Evolutionary conservation across 2,888 invertebrate species (phyloP).

Genomic region (Neocrepidodera transversa): DNA sequence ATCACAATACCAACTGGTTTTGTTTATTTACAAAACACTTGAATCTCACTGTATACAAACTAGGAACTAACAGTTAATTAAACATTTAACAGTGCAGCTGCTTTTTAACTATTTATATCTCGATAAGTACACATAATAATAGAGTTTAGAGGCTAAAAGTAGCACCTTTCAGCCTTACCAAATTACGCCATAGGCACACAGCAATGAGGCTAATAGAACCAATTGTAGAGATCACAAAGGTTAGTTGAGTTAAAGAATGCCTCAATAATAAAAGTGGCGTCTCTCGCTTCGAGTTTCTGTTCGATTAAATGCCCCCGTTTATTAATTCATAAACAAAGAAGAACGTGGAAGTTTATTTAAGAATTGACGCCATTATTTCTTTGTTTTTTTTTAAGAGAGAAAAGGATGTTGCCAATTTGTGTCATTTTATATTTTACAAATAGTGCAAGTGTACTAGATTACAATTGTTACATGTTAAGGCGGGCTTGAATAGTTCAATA

Average conservation of each 20-base stretch:
- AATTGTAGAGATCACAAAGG: constrained; percentile 54
- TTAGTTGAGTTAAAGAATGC: constrained; percentile 53
- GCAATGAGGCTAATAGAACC: constrained; percentile 41
- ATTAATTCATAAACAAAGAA: constrained; percentile 22
- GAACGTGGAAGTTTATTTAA: constrained; percentile 20
- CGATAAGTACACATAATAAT: constrained; percentile 22
- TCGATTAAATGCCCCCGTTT: constrained; percentile 30
- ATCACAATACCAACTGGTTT: too few relatives aligned
- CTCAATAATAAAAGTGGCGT: constrained; percentile 57
- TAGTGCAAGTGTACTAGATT: not conserved
- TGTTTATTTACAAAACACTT: not conserved
- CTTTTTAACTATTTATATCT: constrained; percentile 26
- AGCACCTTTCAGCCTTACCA: constrained; percentile 40
- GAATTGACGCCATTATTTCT: not conserved
- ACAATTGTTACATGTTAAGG: too few relatives aligned
- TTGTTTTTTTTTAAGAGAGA: not conserved
- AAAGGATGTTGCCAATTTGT: not conserved
- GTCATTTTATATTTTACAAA: not conserved
- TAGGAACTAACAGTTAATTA: constrained; percentile 26
- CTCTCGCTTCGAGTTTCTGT: constrained; percentile 34
- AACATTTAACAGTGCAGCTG: constrained; percentile 23
- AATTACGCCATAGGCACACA: constrained; percentile 46
- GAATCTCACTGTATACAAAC: constrained; percentile 17
- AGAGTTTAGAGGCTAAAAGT: constrained; percentile 29
- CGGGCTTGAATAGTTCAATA: too few relatives aligned